Evolutionary conservation across 2,113 vertebrate genomes (phyloP).

Genomic region (Prionailurus bengalensis): DNA sequence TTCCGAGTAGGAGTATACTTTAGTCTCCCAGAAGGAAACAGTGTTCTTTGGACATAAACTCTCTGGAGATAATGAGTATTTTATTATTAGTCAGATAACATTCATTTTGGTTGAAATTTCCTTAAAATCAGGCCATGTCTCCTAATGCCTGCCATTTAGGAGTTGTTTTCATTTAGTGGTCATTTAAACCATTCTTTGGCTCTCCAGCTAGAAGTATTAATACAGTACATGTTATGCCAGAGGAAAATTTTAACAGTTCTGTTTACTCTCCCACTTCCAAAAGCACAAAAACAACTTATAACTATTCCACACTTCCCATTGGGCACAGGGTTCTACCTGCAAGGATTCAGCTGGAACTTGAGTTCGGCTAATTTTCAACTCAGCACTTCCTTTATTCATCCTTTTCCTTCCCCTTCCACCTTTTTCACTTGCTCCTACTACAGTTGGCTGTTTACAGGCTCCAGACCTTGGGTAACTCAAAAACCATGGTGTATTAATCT

Average conservation of each 20-base stretch:
- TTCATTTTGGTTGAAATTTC: not conserved
- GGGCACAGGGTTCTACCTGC: not conserved
- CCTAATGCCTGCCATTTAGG: not conserved
- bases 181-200: not conserved
- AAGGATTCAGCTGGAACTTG: not conserved
- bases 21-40: not conserved
- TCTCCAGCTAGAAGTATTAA: not conserved
- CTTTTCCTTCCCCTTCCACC: not conserved
- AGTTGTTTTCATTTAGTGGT: conserved; percentile 18
- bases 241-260: conserved; percentile 1
- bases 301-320: not conserved
- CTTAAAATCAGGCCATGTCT: conserved; percentile 4
- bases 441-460: not conserved
- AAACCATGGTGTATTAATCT: conserved; percentile 11
- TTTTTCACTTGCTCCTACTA: not conserved
- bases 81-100: not conserved
- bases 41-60: conserved; percentile 1
- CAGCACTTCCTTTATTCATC: not conserved
- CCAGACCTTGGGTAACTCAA: not conserved
- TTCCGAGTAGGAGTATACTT: not conserved
- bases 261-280: not conserved
- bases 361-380: not conserved
- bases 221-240: not conserved
- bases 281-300: not conserved
- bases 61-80: not conserved